Conservation (phyloP, 35 echinoderm and acorn worm genomes). For the Eucidaris tribuloides region DNA sequence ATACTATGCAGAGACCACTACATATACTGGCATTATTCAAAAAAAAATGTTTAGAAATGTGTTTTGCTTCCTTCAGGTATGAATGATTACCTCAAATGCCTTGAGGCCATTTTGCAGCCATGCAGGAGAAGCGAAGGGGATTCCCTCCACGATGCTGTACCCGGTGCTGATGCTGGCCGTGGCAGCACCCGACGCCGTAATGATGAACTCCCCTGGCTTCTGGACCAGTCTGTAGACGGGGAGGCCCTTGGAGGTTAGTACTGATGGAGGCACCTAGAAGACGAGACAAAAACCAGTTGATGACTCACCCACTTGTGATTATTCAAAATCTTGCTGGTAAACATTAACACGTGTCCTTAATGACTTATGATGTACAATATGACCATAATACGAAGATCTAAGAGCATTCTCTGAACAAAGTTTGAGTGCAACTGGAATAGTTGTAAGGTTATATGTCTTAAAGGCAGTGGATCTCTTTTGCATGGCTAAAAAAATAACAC, state of each 20-base stretch:
- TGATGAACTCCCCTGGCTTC: slow-evolving; percentile 66
- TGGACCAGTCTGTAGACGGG: slow-evolving; percentile 70
- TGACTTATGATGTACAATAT: no score
- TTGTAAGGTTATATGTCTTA: no score
- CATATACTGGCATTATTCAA: no score
- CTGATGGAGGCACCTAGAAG: slow-evolving; percentile 67
- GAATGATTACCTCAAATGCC: slow-evolving; percentile 77
- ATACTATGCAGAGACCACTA: no score
- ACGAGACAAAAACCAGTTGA: not conserved
- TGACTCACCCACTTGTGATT: not conserved
- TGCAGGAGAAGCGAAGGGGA: slow-evolving; percentile 65
- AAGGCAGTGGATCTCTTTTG: no score
- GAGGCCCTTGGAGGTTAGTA: slow-evolving; percentile 39
- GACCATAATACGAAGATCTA: no score
- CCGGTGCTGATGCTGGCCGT: slow-evolving; percentile 67
- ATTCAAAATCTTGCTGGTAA: no score
- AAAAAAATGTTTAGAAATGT: not conserved
- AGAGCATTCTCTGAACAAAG: no score
- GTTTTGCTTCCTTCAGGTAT: no score
- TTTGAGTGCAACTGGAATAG: no score
- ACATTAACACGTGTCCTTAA: no score
- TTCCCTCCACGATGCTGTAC: slow-evolving; percentile 84
- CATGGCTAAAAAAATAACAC: no score
- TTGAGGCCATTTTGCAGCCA: slow-evolving; percentile 55
- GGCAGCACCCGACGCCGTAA: slow-evolving; percentile 62